These are phyloP conservation scores for Charanyca ferruginea DNA, from an alignment of 2,888 invertebrate genomes.

Conservation along the genomic window DNA sequence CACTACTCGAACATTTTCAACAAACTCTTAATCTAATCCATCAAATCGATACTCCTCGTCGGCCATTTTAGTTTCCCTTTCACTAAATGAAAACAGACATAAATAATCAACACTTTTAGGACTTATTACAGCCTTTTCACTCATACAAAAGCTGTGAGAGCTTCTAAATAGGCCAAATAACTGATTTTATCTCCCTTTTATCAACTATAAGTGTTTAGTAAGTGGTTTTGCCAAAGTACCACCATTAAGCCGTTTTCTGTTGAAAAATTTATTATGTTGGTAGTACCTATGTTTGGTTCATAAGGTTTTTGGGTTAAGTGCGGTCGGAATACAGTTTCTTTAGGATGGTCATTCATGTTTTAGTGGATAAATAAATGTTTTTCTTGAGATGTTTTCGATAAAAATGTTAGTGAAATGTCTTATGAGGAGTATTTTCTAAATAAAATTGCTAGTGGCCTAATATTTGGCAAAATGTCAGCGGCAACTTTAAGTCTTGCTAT, in stretches of 20 bases:
- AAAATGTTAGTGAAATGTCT: constrained; percentile 5
- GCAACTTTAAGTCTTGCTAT: too few species aligned
- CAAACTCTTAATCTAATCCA: constrained; percentile 8
- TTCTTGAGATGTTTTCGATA: background rate
- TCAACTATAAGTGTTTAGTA: constrained; percentile 55
- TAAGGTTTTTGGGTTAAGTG: constrained; percentile 52
- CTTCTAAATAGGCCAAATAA: constrained; percentile 42
- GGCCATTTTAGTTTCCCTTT: constrained; percentile 30
- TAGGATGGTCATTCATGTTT: constrained; percentile 22
- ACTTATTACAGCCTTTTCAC: constrained; percentile 12
- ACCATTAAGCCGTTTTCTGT: constrained; percentile 45
- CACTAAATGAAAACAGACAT: constrained; percentile 36
- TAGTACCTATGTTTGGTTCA: constrained; percentile 31
- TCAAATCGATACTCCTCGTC: constrained; percentile 3
- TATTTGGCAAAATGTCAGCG: background rate
- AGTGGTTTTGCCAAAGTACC: constrained; percentile 43
- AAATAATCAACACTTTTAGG: constrained; percentile 31
- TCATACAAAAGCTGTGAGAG: constrained; percentile 32
- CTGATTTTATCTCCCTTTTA: constrained; percentile 57
- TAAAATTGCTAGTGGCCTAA: background rate
- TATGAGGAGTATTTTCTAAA: background rate
- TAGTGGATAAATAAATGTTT: constrained; percentile 35
- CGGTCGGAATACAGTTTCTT: constrained; percentile 37
- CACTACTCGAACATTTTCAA: constrained; percentile 1
- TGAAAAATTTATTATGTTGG: constrained; percentile 51